Evolutionary conservation across 2,113 vertebrate genomes (phyloP).

Genomic region (Cavia aperea): DNA sequence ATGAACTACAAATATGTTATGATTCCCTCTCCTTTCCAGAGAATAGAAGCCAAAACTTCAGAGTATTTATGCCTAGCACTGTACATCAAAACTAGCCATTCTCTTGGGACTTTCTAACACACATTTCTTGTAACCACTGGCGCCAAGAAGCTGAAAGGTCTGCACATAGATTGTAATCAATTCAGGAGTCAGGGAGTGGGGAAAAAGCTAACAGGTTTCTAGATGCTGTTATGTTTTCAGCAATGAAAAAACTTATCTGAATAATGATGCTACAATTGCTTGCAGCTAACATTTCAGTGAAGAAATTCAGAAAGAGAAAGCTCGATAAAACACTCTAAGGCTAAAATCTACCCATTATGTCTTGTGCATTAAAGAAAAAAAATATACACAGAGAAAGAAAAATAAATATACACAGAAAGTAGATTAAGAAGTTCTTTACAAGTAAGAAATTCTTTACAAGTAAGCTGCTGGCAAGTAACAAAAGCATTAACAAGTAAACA

Average conservation of each 20-base stretch:
- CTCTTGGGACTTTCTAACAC: conserved; percentile 59
- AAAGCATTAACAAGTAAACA: background rate
- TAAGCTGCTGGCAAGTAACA: background rate
- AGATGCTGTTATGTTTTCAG: conserved; percentile 36
- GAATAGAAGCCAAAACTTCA: background rate
- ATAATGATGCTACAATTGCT: background rate
- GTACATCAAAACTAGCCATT: conserved; percentile 46
- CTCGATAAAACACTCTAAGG: background rate
- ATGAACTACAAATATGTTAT: conserved; percentile 46
- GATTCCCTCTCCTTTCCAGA: conserved; percentile 20
- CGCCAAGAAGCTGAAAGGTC: conserved; percentile 68
- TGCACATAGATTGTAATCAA: conserved; percentile 64
- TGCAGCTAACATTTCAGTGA: background rate
- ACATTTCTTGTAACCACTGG: conserved; percentile 56
- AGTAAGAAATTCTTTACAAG: background rate
- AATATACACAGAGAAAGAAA: background rate
- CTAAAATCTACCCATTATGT: background rate
- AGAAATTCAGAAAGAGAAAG: conserved; percentile 19
- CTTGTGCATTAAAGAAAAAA: background rate
- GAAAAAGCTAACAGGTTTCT: conserved; percentile 48
- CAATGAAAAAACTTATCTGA: conserved; percentile 40
- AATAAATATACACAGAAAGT: background rate
- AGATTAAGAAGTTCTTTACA: background rate
- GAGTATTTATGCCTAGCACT: conserved; percentile 51
- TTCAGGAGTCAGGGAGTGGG: conserved; percentile 59